A percentile compares a stretch with the other conserved stretches of the same genome.
Conservation (phyloP, 1,140 invertebrate species). For the Brachionus rotundiformis region DNA sequence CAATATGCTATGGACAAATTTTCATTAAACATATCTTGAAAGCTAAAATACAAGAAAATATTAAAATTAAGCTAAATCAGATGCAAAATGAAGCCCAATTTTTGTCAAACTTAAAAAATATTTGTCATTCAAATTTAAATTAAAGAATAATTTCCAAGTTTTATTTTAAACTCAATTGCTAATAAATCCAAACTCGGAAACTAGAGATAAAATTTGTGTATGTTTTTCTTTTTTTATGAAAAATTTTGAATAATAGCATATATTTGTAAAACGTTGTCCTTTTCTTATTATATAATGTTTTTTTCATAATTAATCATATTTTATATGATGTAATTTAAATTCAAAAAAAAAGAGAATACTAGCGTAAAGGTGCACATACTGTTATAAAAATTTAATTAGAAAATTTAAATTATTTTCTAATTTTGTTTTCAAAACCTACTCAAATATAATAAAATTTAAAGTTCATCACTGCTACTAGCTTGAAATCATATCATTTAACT, state of each 20-base stretch:
- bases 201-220: background rate
- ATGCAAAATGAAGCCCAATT: background rate
- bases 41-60: background rate
- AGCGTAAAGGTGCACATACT: background rate
- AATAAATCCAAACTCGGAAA: background rate
- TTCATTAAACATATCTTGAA: background rate
- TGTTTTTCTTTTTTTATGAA: background rate
- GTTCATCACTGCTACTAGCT: background rate
- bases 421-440: background rate
- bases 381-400: slow-evolving; percentile 23
- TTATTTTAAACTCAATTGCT: background rate
- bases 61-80: background rate
- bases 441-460: slow-evolving; percentile 23
- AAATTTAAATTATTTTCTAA: slow-evolving; percentile 10
- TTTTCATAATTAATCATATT: slow-evolving; percentile 20
- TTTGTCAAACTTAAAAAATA: background rate
- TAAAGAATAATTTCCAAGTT: background rate
- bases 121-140: slow-evolving; percentile 11
- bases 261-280: slow-evolving; percentile 6
- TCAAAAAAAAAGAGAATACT: background rate
- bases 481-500: background rate
- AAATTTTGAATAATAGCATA: background rate
- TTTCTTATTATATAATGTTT: slow-evolving; percentile 13
- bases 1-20: background rate
- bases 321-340: slow-evolving; percentile 7